Evolutionary conservation across 2,888 invertebrate species (phyloP).

Genomic region (Plusia festucae): DNA sequence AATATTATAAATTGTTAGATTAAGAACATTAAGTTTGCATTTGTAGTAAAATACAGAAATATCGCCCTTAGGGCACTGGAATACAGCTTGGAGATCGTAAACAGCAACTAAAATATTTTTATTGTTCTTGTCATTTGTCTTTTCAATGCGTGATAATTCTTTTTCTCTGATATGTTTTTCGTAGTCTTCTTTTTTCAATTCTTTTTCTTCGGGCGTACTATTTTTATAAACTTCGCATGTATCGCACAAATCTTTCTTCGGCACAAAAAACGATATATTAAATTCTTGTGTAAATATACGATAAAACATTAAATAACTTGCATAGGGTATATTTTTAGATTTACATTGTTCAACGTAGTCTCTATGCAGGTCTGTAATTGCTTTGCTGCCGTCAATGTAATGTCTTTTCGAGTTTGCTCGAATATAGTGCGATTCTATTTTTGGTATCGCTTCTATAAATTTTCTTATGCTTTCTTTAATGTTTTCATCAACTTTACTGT

Average conservation of each 20-base stretch:
- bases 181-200: slow-evolving; percentile 19
- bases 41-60: slow-evolving; percentile 63
- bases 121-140: slow-evolving; percentile 8
- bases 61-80: slow-evolving; percentile 64
- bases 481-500: slow-evolving; percentile 7
- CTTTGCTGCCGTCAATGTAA: slow-evolving; percentile 46
- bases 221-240: slow-evolving; percentile 46
- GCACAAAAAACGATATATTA: slow-evolving; percentile 49
- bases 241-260: slow-evolving; percentile 54
- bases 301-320: slow-evolving; percentile 44
- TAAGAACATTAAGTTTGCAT: slow-evolving; percentile 61
- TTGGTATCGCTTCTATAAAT: slow-evolving; percentile 32
- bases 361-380: slow-evolving; percentile 43
- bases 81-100: slow-evolving; percentile 63
- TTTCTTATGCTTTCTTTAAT: slow-evolving; percentile 19
- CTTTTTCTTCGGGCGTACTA: slow-evolving; percentile 27
- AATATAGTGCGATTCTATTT: slow-evolving; percentile 40
- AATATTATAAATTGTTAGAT: slow-evolving; percentile 60
- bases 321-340: slow-evolving; percentile 17
- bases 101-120: slow-evolving; percentile 39
- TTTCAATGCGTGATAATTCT: slow-evolving; percentile 19
- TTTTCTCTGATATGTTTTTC: slow-evolving; percentile 25
- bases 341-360: slow-evolving; percentile 49
- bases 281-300: slow-evolving; percentile 51
- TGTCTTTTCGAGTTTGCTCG: slow-evolving; percentile 36